These are phyloP conservation scores for Orthonevra nobilis DNA, from an alignment of 2,888 invertebrate genomes.

Conservation along the genomic window DNA sequence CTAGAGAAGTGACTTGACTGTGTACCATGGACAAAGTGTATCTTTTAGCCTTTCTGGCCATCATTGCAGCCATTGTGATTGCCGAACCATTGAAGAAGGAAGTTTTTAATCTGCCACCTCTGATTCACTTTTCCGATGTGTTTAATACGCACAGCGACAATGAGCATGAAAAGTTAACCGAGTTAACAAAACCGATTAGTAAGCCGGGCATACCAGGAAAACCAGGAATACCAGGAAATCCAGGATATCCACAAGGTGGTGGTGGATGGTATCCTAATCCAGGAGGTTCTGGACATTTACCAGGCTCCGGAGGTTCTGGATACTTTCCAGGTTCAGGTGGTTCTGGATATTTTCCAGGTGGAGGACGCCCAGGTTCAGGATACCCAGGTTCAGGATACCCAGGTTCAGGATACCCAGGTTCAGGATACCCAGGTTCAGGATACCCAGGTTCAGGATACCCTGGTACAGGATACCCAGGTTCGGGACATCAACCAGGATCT, in stretches of 20 bases:
- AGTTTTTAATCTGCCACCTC: constrained; percentile 37
- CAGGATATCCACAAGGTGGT: neutral
- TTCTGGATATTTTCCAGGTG: too few relatives aligned
- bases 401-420: too few relatives aligned
- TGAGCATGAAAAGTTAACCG: constrained; percentile 1
- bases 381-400: too few relatives aligned
- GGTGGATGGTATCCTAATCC: neutral
- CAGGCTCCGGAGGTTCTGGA: too few relatives aligned
- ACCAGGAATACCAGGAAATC: neutral
- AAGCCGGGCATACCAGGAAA: neutral
- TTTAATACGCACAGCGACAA: constrained; percentile 31
- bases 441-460: too few relatives aligned
- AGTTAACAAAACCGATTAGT: too few relatives aligned
- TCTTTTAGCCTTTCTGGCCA: constrained; percentile 7
- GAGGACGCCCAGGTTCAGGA: too few relatives aligned
- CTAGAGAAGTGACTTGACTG: neutral
- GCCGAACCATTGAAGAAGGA: constrained; percentile 44
- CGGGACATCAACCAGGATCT: too few relatives aligned
- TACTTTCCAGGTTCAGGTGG: neutral
- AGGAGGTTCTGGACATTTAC: neutral
- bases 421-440: too few relatives aligned
- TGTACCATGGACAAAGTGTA: constrained; percentile 25
- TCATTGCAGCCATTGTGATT: constrained; percentile 7
- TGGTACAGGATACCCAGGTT: too few relatives aligned
- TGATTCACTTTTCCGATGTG: constrained; percentile 50